phyloP scores from a whole-genome alignment of 1,140 invertebrate species.

The Polyergus mexicanus region DNA sequence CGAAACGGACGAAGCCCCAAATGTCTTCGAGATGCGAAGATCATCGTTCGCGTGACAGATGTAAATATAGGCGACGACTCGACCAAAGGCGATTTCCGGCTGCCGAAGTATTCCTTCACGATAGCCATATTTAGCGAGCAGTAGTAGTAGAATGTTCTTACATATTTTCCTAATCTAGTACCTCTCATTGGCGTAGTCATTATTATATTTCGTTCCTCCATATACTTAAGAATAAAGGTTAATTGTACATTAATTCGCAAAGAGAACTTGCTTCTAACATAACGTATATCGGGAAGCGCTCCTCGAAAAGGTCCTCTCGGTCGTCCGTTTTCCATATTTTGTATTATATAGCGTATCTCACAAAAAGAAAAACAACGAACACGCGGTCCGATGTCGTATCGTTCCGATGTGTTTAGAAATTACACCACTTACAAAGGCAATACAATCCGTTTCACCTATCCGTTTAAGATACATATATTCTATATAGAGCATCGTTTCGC shows the following conservation, averaged over 20 bases:
- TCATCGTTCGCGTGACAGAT: neutral
- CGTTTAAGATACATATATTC: constrained; percentile 17
- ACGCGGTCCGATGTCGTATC: constrained; percentile 15
- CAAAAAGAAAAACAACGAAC: constrained; percentile 14
- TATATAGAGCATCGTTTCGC: constrained; percentile 11
- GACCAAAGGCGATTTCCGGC: constrained; percentile 37
- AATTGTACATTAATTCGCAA: constrained; percentile 24
- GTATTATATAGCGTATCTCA: constrained; percentile 49
- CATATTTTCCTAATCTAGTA: constrained; percentile 35
- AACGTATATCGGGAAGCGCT: neutral
- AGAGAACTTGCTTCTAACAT: constrained; percentile 42
- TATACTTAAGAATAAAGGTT: constrained; percentile 63
- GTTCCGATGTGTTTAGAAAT: constrained; percentile 31
- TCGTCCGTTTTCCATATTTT: constrained; percentile 46
- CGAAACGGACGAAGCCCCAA: neutral
- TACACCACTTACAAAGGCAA: constrained; percentile 33
- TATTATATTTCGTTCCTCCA: constrained; percentile 48
- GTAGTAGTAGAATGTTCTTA: constrained; percentile 2
- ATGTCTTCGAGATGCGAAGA: constrained; percentile 13
- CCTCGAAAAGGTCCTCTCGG: constrained; percentile 32
- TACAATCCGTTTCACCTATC: neutral
- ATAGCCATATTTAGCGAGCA: constrained; percentile 28
- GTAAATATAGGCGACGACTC: constrained; percentile 43
- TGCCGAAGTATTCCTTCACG: constrained; percentile 63
- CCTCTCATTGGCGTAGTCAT: constrained; percentile 49